Evolutionary conservation across 2,888 invertebrate species (phyloP).

Genomic region (Actias luna): DNA sequence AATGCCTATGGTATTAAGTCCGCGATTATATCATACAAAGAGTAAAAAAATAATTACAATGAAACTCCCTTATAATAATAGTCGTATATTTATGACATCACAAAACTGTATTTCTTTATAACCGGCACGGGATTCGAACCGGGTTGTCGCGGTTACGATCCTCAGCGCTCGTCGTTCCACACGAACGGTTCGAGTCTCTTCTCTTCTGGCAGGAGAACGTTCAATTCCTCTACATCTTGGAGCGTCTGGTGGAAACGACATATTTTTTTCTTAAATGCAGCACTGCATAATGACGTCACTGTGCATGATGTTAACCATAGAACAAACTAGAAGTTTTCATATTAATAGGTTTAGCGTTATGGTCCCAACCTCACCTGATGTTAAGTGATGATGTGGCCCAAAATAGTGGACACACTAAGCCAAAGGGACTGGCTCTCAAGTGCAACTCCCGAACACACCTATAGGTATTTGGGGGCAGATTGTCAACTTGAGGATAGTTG

Average conservation of each 20-base stretch:
- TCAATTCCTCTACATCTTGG: slow-evolving; percentile 92
- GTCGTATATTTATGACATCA: slow-evolving; percentile 3
- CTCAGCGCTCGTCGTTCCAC: slow-evolving; percentile 86
- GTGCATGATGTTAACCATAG: too few species aligned
- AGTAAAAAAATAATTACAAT: neutral
- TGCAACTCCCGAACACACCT: too few species aligned
- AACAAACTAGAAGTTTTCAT: too few species aligned
- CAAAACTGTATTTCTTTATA: neutral
- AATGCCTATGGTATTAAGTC: too few species aligned
- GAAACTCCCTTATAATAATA: neutral
- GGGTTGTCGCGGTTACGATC: neutral
- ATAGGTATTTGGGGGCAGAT: too few species aligned
- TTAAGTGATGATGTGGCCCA: too few species aligned
- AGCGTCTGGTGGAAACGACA: slow-evolving; percentile 82
- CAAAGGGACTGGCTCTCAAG: too few species aligned
- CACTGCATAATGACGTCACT: too few species aligned
- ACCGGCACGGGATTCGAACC: neutral
- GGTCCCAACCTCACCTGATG: too few species aligned
- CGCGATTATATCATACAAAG: neutral
- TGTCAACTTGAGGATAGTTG: too few species aligned
- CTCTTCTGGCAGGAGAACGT: slow-evolving; percentile 89
- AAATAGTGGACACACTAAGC: too few species aligned
- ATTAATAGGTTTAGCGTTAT: too few species aligned
- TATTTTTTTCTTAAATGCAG: neutral
- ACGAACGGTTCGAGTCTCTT: slow-evolving; percentile 94